Base-by-base conservation (phyloP, 53 echinoderm and acorn worm genomes). In the Temnopleurus reevesii region DNA sequence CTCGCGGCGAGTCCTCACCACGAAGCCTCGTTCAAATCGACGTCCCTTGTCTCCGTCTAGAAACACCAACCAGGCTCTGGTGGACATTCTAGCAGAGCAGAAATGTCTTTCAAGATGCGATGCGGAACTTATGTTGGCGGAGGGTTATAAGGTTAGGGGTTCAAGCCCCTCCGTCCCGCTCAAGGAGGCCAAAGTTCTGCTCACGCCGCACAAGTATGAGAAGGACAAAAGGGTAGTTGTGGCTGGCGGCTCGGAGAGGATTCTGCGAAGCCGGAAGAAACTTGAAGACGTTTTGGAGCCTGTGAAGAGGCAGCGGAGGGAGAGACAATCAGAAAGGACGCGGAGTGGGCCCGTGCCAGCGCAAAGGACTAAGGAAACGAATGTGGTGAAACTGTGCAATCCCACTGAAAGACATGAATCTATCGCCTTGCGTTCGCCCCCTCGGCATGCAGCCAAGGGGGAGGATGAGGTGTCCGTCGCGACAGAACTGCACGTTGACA, bases 91-190 rank as follows among this genome's bases (percentile, higher is more conserved):
- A 26, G 97, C 97, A 3, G 92, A 97, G 86, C 89, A 90, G 77
- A 92, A 95, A 88, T 91, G 97, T 77, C 91, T 97, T 27, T 94
- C 98, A 18, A 90, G 90, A 76, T 95, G 76, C 49, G 98, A 97
- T 58, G 95, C 95, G 10, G 90, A 95, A 58, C 94, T 97, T 12
- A 83, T 95, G 66, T 83, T 95, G 12, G 98, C 98, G 3, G 95
- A 97, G 60, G 98, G 98, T 21, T 94, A 95, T 83, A 92, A 93
- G 84, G 84, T 89, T 18, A 30, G 88, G 41, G 35, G 88, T 47
- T 66, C 88, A 65, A 36, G 35, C 36, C 35, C 36, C 10, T 21
- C 36, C 10, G n/a, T 87, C 2, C 88, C 33, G 12, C 91, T 95
- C 34, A 84, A 89, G 83, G 90, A 95, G 77, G 92, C 95, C 35